Percentiles rank a stretch among this genome's conserved stretches.
Conservation (phyloP, 2,113 vertebrate species). For the Oryzias curvinotus region DNA sequence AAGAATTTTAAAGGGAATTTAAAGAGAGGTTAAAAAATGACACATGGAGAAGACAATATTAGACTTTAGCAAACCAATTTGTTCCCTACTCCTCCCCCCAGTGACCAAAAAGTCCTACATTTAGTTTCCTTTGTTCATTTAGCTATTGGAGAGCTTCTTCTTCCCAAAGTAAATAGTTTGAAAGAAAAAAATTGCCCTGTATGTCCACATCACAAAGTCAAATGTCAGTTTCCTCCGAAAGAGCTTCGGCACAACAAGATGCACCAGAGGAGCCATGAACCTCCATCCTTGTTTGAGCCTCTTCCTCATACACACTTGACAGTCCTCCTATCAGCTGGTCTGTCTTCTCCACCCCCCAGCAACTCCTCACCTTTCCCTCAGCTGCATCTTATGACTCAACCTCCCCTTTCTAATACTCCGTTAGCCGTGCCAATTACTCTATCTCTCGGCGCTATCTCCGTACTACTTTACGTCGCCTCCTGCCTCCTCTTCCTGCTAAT, state of each 20-base stretch:
- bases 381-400: conserved; percentile 47
- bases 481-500: conserved; percentile 36
- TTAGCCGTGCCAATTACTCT: conserved; percentile 50
- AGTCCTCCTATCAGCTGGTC: conserved; percentile 55
- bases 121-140: too few species aligned
- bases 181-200: neutral
- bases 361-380: conserved; percentile 51
- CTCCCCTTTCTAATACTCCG: conserved; percentile 44
- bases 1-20: too few species aligned
- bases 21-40: too few species aligned
- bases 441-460: conserved; percentile 26
- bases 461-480: conserved; percentile 11
- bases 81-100: too few species aligned
- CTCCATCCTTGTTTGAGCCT: conserved; percentile 19
- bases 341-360: conserved; percentile 40
- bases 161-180: too few species aligned
- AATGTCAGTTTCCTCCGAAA: conserved; percentile 18
- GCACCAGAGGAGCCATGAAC: conserved; percentile 26
- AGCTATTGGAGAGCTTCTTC: too few species aligned
- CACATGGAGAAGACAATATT: too few species aligned
- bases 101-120: too few species aligned
- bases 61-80: too few species aligned
- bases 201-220: conserved; percentile 6
- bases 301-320: conserved; percentile 12
- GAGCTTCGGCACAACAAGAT: conserved; percentile 15